Base-by-base conservation (phyloP, 2,888 invertebrate species). In the Plagiodera versicolora region DNA sequence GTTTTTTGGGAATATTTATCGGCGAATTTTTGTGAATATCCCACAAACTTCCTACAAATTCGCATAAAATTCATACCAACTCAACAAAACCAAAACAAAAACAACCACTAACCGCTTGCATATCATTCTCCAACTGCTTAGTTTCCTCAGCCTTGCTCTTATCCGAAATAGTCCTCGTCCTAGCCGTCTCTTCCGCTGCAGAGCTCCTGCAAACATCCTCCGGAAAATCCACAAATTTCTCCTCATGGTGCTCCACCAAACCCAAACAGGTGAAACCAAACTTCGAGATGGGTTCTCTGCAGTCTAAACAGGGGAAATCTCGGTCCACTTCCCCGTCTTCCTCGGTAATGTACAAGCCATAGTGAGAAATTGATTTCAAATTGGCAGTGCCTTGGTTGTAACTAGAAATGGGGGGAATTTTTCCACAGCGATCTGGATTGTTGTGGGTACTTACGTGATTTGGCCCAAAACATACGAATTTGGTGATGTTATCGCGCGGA, bases 301-400 rank as follows among this genome's bases (percentile, higher is more conserved):
- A 85, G 76, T 96, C 95, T 10, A 98, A 83, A 70, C 92, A 91
- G 0, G 97, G 96, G 77, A 98, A 96, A 72, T 95, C 97, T 81
- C 87, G 86, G 79, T 95, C 95, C 1, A 95, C 91, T 81, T 96
- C 96, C 1, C 97, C 98, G 76, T 96, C 95, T 74, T 98, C 97
- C 81, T 98, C 98, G 20, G 94, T 95, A 78, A 98, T 94, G 76
- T 92, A 94, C 57, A 98, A 84, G 46, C 94, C 93, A 78, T 95
- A 97, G 74, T 89, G 86, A 56, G 84, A 82, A 16, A 88, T 85
- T 35, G 87, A 85, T 70, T 87, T 86, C 50, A 89, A 81, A 63
- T 88, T 86, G 4, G 66, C 32, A 57, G 39, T 52, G 3, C 58
- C 62, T 19, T 62, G 55, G 44, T 39, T 58, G 19, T 62, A 56